Conservation (phyloP, 37 sponge, comb jelly and placozoan species). For the Ephydatia muelleri region DNA sequence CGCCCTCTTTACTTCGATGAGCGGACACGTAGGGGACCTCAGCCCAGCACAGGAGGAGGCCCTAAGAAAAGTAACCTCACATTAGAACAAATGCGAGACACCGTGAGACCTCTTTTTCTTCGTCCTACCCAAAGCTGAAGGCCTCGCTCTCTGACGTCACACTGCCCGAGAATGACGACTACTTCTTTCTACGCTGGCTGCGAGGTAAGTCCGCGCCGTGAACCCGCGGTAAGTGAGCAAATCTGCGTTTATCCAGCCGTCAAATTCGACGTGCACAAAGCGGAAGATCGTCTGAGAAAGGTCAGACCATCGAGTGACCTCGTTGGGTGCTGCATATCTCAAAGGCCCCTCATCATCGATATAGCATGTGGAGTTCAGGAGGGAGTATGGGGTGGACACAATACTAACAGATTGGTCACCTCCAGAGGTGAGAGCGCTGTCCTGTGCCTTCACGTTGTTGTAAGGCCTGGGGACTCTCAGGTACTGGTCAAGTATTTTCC, state of each 20-base stretch:
- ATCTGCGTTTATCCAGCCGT: conserved; percentile 39
- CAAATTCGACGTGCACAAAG: conserved; percentile 55
- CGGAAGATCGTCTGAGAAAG: conserved; percentile 69
- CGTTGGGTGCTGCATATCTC: too few species aligned
- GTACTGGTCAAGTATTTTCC: conserved; percentile 59
- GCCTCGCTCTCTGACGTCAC: conserved; percentile 49
- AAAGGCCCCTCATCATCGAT: too few species aligned
- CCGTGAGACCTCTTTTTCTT: not conserved
- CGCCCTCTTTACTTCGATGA: conserved; percentile 28
- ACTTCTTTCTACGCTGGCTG: conserved; percentile 65
- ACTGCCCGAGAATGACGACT: conserved; percentile 53
- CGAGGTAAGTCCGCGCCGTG: conserved; percentile 30
- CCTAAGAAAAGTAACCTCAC: conserved; percentile 47
- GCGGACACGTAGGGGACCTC: conserved; percentile 74
- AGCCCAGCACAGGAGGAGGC: conserved; percentile 61
- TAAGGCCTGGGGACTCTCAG: conserved; percentile 5
- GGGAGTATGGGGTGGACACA: conserved; percentile 56
- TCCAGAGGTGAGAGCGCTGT: conserved; percentile 45
- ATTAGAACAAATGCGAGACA: not conserved
- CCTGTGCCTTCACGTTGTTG: not conserved
- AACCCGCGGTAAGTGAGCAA: too few species aligned
- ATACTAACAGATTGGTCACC: conserved; percentile 63
- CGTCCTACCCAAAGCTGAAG: conserved; percentile 20
- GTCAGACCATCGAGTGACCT: too few species aligned
- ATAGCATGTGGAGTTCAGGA: conserved; percentile 63